Base-by-base conservation (phyloP, 1,140 invertebrate genomes). In the Aphidius gifuensis region DNA sequence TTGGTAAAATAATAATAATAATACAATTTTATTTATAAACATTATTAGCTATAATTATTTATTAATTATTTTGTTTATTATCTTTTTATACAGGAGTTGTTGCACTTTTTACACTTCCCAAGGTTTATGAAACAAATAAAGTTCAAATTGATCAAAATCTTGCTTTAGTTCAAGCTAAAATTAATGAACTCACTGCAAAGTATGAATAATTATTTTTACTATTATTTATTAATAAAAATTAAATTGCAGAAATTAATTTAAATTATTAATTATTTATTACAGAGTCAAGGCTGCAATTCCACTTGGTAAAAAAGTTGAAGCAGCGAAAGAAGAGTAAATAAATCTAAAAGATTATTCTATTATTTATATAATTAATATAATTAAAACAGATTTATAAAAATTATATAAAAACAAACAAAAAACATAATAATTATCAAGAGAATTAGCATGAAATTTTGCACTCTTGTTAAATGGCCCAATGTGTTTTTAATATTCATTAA, bases 121-220 rank as follows among this genome's bases (percentile, higher is more conserved):
- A 98, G 84, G 89, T 97, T 38, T 98, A 99, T 80, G 96, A 98
- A 85, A 92, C 93, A 81, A 97, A 99, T 86, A 94, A 98, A 85
- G 87, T 90, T 72, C 93, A 96, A 82, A 96, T 98, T 76, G 96
- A 98, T 83, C 88, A 93, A 78, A 94, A 97, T 81, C 82, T 97
- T 68, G 90, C 92, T 72, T 79, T 97, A 76, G 92, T 92, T 63
- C 87, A 88, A 78, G 88, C 86, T 74, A 96, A 97, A 83, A 83
- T 96, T 78, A 89, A 92, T 75, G 93, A 96, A 76, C 88, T 96
- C 72, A 88, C 90, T 72, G 86, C 89, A 72, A 94, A 93, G 92
- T 94, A 79, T 88, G 90, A 84, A 32, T 2, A 53, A 51, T 32
- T 4, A 45, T 45, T 40, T 32, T 45, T 55, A 44, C 5, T 11